Conservation (phyloP, 2,888 invertebrate species). For the Lasiommata megera region DNA sequence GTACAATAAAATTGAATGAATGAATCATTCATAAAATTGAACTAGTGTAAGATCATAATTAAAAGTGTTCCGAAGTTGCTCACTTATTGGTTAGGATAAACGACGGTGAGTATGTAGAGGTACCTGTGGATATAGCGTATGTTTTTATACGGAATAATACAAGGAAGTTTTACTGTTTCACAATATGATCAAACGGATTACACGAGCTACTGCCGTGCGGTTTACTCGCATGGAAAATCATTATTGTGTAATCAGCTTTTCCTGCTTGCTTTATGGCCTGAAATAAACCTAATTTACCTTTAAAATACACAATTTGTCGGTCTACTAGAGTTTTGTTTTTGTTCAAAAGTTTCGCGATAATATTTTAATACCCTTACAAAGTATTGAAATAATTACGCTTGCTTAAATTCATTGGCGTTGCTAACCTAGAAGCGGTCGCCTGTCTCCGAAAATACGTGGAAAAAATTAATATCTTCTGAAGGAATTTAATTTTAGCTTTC, state of each 20-base stretch:
- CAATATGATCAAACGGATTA: conserved; percentile 13
- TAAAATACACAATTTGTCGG: background rate
- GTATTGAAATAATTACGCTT: no score
- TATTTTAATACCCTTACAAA: no score
- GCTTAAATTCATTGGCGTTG: no score
- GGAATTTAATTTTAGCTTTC: no score
- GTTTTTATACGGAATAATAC: conserved; percentile 42
- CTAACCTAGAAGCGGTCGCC: no score
- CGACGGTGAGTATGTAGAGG: background rate
- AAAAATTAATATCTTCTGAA: no score
- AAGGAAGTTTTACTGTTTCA: conserved; percentile 34
- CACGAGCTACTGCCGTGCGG: conserved; percentile 1
- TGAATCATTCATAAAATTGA: no score
- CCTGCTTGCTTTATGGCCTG: conserved; percentile 3
- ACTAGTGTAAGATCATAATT: no score
- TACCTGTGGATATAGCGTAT: conserved; percentile 30
- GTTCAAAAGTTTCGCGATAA: no score
- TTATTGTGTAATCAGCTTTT: conserved; percentile 9
- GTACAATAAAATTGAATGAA: no score
- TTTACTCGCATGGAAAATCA: conserved; percentile 1
- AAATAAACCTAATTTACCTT: background rate
- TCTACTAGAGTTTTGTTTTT: background rate
- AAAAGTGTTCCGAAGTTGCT: background rate
- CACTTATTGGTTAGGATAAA: background rate
- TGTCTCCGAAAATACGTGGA: no score